These are phyloP conservation scores for Cantharis nigra DNA, from an alignment of 2,888 invertebrate genomes.

Conservation along the genomic window DNA sequence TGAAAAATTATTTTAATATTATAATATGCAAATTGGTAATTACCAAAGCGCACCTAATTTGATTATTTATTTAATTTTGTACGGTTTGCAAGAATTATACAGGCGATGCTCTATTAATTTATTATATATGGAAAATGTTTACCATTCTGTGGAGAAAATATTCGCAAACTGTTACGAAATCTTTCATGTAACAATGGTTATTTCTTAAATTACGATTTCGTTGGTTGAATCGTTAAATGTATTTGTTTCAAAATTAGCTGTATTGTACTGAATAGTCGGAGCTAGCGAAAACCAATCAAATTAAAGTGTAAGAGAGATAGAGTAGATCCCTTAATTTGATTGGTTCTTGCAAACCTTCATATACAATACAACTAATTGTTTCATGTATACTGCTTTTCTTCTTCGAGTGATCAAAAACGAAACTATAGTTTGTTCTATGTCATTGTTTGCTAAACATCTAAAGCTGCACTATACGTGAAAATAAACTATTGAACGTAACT, in stretches of 20 bases:
- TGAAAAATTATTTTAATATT: background rate
- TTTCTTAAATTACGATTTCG: background rate
- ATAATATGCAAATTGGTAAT: background rate
- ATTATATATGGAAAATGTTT: background rate
- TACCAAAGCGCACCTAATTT: background rate
- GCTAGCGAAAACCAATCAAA: too few relatives aligned
- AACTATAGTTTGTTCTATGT: too few relatives aligned
- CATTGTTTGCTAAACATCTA: background rate
- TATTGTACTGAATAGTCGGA: too few relatives aligned
- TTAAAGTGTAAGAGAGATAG: too few relatives aligned
- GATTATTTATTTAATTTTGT: background rate
- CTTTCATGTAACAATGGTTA: background rate
- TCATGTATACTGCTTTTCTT: too few relatives aligned
- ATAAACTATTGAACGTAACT: background rate
- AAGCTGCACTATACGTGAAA: background rate
- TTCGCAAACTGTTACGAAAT: background rate
- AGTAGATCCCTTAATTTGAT: too few relatives aligned
- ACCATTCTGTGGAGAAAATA: background rate
- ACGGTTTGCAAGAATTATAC: background rate
- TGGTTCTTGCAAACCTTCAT: too few relatives aligned
- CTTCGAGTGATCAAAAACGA: too few relatives aligned
- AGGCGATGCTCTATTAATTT: background rate
- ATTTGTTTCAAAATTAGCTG: too few relatives aligned
- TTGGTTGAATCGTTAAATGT: background rate
- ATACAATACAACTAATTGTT: too few relatives aligned